Evolutionary conservation across 2,797 vertebrate genomes (phyloP), one percentile per base, ranked within the genome.

Genomic region (Pelochelys cantorii): DNA sequence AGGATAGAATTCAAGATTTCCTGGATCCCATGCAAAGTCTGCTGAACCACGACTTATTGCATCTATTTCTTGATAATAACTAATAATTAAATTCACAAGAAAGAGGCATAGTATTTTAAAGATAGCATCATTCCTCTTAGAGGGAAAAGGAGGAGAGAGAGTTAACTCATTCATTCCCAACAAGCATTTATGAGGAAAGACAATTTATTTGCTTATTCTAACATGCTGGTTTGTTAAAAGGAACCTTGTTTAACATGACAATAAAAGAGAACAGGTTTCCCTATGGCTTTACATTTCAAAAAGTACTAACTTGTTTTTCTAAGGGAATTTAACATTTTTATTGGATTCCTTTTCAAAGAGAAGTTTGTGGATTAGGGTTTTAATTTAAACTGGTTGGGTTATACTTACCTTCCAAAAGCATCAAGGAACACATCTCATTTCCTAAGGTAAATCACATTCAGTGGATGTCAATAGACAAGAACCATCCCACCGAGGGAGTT

Each of bases 81-180:
- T 1, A 88, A 75, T 75, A 80, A 12, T 95, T 94, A 96, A 94
- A 95, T 90, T 93, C 94, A 94, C 84, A 93, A 92, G 94, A 93
- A 92, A 96, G 84, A 95, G 91, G 88, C 90, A 42, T 60, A 55
- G 79, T 84, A 74, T 96, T 96, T 95, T 95, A 74, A 84, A 80
- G 87, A 83, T 7, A 34, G 83, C 80, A 82, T 77, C 42, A 23
- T 77, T 52, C n/a, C 79, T 89, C 83, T 92, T 95, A 27, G 37
- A 88, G 92, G 90, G 74, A 93, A 90, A 92, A 84, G n/a, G 53
- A 52, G 48, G 79, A 85, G 84, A 83, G 85, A 91, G 81, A 53
- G 29, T 84, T 80, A 84, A 62, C 75, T 89, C 75, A 75, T 94
- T 93, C 95, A 87, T 87, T 59, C 80, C 92, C 82, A 91, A 86